phyloP scores from a whole-genome alignment of 2,797 vertebrate genomes.

The Scyliorhinus canicula region DNA sequence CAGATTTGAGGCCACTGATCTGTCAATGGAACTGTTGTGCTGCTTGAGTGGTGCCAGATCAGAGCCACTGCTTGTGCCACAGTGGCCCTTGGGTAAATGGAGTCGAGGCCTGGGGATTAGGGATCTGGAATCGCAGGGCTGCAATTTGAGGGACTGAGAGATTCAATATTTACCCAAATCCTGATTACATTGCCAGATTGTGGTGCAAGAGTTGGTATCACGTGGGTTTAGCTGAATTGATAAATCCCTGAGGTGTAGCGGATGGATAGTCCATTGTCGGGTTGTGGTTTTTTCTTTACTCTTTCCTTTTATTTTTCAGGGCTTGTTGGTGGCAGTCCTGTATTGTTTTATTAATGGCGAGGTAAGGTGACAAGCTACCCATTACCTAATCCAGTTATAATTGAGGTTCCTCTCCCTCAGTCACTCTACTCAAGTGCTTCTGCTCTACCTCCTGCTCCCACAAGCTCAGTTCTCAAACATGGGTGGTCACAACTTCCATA shows the following conservation, averaged over 20 bases:
- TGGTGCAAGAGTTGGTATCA: not conserved
- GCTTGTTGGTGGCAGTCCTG: constrained; percentile 17
- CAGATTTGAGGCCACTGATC: not conserved
- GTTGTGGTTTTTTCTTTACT: not conserved
- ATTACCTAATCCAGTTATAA: not conserved
- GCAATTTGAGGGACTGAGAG: not conserved
- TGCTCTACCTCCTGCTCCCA: not conserved
- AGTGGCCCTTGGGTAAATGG: not conserved
- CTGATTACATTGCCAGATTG: not conserved
- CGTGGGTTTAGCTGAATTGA: not conserved
- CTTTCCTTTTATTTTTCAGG: constrained; percentile 4
- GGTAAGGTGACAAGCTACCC: not conserved
- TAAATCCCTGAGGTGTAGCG: not conserved
- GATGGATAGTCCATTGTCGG: not conserved
- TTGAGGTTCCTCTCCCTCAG: not conserved
- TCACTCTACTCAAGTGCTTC: not conserved
- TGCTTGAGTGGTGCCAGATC: not conserved
- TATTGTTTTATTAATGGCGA: constrained; percentile 26
- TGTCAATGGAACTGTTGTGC: not conserved
- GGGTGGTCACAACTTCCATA: not conserved
- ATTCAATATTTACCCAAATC: not conserved
- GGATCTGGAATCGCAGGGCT: not conserved
- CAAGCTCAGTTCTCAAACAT: not conserved
- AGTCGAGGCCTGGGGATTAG: not conserved
- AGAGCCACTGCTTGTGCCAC: not conserved